Percentiles rank a stretch among this genome's conserved stretches.
Conservation (phyloP, 1,140 invertebrate species). For the Neocloeon triangulifer region DNA sequence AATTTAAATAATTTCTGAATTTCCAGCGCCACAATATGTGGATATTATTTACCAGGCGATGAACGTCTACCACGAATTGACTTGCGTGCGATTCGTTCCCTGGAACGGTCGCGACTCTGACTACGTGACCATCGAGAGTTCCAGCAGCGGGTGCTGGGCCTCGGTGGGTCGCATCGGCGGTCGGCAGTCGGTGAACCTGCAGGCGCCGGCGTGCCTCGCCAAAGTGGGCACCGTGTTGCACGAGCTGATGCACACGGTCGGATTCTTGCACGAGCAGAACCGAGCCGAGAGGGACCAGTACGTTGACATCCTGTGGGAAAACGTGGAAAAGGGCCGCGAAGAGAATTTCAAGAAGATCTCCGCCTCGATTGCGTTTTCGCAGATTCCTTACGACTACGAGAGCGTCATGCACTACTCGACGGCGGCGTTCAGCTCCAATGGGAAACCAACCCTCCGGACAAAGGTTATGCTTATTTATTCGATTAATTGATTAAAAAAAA, state of each 20-base stretch:
- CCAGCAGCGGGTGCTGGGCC: constrained; percentile 58
- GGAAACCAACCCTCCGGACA: constrained; percentile 38
- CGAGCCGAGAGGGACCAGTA: constrained; percentile 52
- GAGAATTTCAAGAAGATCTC: constrained; percentile 45
- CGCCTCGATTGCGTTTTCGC: constrained; percentile 24
- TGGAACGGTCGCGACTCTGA: constrained; percentile 29
- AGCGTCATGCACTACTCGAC: constrained; percentile 70
- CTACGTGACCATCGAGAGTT: constrained; percentile 40
- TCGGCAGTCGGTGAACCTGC: constrained; percentile 41
- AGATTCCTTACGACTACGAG: constrained; percentile 48
- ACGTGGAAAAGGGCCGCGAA: constrained; percentile 38
- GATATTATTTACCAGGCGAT: constrained; percentile 34
- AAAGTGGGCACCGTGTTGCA: constrained; percentile 52
- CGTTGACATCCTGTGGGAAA: constrained; percentile 43
- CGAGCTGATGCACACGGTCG: constrained; percentile 64
- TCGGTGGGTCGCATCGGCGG: constrained; percentile 47
- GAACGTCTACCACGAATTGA: constrained; percentile 38
- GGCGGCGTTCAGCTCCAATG: constrained; percentile 51
- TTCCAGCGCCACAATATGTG: constrained; percentile 20
- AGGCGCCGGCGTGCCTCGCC: constrained; percentile 43
- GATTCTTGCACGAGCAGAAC: constrained; percentile 74
- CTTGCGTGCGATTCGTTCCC: constrained; percentile 48
- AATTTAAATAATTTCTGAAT: too few relatives aligned
- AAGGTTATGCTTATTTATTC: too few relatives aligned
- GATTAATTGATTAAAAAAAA: too few relatives aligned